A percentile compares a stretch with the other conserved stretches of the same genome.
Evolutionary conservation across 2,797 vertebrate genomes (phyloP).

Genomic region (Sebastes trivittatus): DNA sequence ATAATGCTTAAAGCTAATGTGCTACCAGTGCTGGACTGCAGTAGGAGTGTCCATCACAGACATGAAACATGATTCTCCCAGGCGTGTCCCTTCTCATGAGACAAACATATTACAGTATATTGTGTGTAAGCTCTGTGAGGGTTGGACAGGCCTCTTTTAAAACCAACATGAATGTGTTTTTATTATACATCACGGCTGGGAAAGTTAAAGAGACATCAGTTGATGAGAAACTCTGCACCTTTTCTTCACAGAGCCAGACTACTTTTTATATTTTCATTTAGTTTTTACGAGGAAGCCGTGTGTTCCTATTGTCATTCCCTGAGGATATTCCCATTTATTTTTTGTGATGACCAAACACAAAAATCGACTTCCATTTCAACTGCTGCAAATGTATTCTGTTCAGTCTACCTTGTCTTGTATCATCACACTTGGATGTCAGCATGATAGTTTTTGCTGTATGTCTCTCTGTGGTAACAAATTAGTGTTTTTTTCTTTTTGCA

Average conservation of each 20-base stretch:
- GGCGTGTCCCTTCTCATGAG: neutral
- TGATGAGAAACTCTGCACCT: neutral
- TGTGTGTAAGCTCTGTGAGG: neutral
- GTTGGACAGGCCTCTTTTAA: constrained; percentile 1
- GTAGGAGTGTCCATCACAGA: neutral
- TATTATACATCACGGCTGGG: neutral
- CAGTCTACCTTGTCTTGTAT: neutral
- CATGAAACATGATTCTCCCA: too few relatives aligned
- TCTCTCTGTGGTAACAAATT: neutral
- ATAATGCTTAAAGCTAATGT: neutral
- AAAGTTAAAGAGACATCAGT: neutral
- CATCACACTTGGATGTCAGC: neutral
- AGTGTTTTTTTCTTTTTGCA: constrained; percentile 12
- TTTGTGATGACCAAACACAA: neutral
- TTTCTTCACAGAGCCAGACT: neutral
- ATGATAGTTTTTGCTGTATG: neutral
- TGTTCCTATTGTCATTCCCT: neutral
- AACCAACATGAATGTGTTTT: neutral
- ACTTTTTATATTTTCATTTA: neutral
- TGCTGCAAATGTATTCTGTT: neutral
- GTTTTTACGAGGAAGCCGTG: neutral
- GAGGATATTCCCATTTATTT: neutral
- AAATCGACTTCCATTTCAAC: neutral
- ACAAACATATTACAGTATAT: neutral
- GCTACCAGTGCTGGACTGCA: neutral